Conservation (phyloP, 2,888 invertebrate species). For the Hipparchia sbordonii region DNA sequence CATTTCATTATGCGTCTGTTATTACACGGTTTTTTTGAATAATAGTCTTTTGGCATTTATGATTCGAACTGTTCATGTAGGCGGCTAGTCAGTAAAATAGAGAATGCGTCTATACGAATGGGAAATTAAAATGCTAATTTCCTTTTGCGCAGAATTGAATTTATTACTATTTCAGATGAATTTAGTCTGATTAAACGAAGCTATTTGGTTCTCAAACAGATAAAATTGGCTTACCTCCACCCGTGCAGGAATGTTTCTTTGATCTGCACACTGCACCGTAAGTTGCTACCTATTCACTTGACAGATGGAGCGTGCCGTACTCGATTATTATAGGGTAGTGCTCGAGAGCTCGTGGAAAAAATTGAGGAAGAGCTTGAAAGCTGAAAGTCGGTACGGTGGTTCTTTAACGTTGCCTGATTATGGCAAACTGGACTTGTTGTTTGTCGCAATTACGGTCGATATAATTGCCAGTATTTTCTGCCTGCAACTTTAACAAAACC, state of each 20-base stretch:
- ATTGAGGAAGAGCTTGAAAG: too few species aligned
- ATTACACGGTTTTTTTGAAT: neutral
- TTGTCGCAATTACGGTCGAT: too few species aligned
- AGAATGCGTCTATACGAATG: neutral
- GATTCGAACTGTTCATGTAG: too few species aligned
- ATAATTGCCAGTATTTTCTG: too few species aligned
- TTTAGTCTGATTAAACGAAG: constrained; percentile 11
- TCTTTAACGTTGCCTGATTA: too few species aligned
- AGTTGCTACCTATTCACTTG: neutral
- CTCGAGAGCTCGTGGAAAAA: too few species aligned
- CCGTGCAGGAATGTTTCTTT: constrained; percentile 9
- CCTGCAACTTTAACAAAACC: too few species aligned
- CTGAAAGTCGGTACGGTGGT: too few species aligned
- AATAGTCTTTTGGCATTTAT: too few species aligned
- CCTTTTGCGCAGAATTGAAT: constrained; percentile 56
- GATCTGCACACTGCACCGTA: neutral
- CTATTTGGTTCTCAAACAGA: constrained; percentile 11
- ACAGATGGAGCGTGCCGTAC: constrained; percentile 9
- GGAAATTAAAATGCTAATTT: constrained; percentile 11
- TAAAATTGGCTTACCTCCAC: neutral
- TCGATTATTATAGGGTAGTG: neutral
- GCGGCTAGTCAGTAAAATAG: neutral
- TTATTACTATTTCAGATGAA: constrained; percentile 54
- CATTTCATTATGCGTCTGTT: neutral
- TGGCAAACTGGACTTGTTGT: too few species aligned